Conservation (phyloP, 2,797 vertebrate species). For the Typhlichthys subterraneus region DNA sequence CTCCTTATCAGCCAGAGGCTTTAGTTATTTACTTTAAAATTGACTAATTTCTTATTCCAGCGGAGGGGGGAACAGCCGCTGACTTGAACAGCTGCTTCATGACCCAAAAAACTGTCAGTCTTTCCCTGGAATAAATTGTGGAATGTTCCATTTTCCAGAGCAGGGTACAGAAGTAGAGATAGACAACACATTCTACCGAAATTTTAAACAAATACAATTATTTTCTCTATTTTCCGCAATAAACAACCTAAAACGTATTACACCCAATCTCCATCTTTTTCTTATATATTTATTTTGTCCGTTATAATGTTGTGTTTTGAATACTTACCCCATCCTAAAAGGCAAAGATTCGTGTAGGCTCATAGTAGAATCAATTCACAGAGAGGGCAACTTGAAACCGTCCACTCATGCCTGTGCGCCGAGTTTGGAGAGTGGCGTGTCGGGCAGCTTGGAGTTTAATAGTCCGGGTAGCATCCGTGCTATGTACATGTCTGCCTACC, state of each 20-base stretch:
- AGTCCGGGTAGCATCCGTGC: slow-evolving; percentile 81
- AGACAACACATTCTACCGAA: rapidly evolving
- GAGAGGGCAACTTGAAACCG: slow-evolving; percentile 85
- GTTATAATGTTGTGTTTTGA: background rate
- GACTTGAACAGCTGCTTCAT: slow-evolving; percentile 89
- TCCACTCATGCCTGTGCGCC: slow-evolving; percentile 68
- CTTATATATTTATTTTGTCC: background rate
- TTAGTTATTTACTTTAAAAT: slow-evolving; percentile 84
- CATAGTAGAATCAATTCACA: slow-evolving; percentile 89
- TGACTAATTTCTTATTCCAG: slow-evolving; percentile 87
- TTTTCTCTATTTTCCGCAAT: rapidly evolving
- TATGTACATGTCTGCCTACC: slow-evolving; percentile 68
- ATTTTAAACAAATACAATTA: background rate
- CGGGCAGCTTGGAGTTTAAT: slow-evolving; percentile 78
- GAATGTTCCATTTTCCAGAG: slow-evolving; percentile 72
- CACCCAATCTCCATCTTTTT: rapidly evolving
- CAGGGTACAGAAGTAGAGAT: slow-evolving; percentile 32
- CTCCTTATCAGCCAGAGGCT: slow-evolving; percentile 80
- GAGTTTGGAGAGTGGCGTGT: slow-evolving; percentile 75
- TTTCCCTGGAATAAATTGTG: slow-evolving; percentile 92
- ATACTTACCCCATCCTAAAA: slow-evolving; percentile 49
- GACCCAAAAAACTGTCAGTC: slow-evolving; percentile 93
- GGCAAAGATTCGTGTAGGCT: slow-evolving; percentile 73
- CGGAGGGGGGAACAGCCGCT: slow-evolving; percentile 79
- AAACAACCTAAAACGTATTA: rapidly evolving